Base-by-base conservation (phyloP, 2,113 vertebrate species). In the Pachycephala philippinensis region DNA sequence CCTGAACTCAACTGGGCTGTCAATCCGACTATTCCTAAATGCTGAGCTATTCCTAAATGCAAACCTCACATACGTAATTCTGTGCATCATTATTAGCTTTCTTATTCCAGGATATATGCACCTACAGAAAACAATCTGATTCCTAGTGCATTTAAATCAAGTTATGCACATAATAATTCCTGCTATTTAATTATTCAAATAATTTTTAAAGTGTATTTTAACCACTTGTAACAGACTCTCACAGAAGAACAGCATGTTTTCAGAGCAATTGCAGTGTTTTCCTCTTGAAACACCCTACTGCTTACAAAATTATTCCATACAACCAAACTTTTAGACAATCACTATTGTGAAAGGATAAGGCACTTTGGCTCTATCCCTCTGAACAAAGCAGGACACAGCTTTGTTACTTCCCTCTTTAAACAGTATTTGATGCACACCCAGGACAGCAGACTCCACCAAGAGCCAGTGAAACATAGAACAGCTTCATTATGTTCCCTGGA, bases 1-100 rank as follows among this genome's bases (percentile, higher is more conserved):
- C 20, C n/a, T 33, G 39, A 71, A 49, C 5, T 42, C 13, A 45
- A 39, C 15, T 18, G 30, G n/a, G 56, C 23, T 24, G 11, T 42
- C 50, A 44, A 28, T 30, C 20, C 54, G 23, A 76, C 44, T 33
- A 28, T 49, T 57, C 42, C 22, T 47, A 26, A 80, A 56, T 13
- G 47, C 1, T 66, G 15, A 45, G 27, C 27, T 78, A 23, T 5
- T 71, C 24, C 5, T 18, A 87, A 77, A 47, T 11, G 39, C 63
- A 83, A 74, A 69, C 26, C 5, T 42, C n/a, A 56, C 1, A 0
- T 16, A 39, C 1, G 0, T 22, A 30, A 45, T 19, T 80, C 31
- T 57, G 23, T 16, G 53, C 3, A 1, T 10, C 45, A 35, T 39
- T 56, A 72, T n/a, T 18, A 72, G 16, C 54, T 74, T 80, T 65